Evolutionary conservation across 2,888 invertebrate species (phyloP).

Genomic region (Pterobdella sp.): DNA sequence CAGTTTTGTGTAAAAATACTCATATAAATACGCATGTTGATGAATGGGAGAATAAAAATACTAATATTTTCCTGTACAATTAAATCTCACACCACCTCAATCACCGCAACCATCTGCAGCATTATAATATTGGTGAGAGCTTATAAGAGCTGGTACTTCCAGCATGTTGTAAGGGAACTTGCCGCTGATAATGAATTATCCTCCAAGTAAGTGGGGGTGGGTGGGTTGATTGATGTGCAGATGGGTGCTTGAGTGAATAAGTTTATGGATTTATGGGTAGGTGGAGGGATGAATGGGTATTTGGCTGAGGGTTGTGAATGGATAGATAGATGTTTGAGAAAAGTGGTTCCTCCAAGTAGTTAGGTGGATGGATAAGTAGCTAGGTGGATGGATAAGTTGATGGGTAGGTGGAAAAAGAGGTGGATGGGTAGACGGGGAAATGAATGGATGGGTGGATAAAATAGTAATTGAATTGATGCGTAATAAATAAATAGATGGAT

Average conservation of each 20-base stretch:
- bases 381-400: neutral
- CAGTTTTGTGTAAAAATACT: neutral
- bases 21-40: neutral
- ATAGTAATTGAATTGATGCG: no score
- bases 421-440: no score
- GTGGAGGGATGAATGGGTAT: no score
- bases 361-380: neutral
- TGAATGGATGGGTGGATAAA: no score
- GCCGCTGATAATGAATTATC: conserved; percentile 88
- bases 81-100: no score
- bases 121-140: conserved; percentile 81
- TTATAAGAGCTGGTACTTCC: conserved; percentile 91
- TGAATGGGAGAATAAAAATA: neutral
- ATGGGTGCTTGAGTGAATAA: neutral
- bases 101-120: conserved; percentile 70
- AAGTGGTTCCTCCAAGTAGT: no score
- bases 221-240: neutral
- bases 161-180: conserved; percentile 87
- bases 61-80: no score
- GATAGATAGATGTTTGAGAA: no score
- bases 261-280: neutral
- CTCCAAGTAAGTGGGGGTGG: conserved; percentile 60
- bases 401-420: neutral
- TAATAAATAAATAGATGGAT: no score
- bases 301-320: no score